phyloP scores from a whole-genome alignment of 2,888 invertebrate genomes.

The Cepaea hortensis region DNA sequence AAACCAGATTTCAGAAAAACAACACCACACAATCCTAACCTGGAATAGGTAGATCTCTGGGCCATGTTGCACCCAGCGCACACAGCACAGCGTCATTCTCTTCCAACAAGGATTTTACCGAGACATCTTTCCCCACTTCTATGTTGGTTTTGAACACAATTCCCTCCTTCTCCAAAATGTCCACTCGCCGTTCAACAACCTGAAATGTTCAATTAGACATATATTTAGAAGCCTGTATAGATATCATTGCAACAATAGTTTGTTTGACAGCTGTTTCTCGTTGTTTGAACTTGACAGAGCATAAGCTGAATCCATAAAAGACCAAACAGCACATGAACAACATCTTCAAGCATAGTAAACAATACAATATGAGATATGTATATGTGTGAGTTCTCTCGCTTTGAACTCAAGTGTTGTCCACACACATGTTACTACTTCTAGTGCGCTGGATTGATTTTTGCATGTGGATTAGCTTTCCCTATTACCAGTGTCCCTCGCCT shows the following conservation, averaged over 20 bases:
- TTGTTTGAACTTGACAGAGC: no score
- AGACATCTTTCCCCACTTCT: conserved; percentile 93
- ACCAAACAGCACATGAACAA: no score
- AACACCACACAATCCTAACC: conserved; percentile 62
- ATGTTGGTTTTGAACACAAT: conserved; percentile 91
- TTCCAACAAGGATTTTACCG: conserved; percentile 81
- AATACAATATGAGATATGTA: no score
- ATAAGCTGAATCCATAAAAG: no score
- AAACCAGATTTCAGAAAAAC: background rate
- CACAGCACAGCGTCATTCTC: conserved; percentile 91
- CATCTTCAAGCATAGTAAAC: no score
- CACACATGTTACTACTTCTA: no score
- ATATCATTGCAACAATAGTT: background rate
- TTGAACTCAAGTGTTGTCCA: no score
- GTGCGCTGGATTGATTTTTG: no score
- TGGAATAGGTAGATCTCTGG: conserved; percentile 85
- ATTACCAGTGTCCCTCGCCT: no score
- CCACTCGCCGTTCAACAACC: conserved; percentile 89
- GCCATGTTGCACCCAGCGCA: conserved; percentile 96
- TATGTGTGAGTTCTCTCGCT: no score
- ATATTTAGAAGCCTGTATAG: background rate
- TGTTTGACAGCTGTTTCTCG: background rate
- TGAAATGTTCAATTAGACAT: conserved; percentile 54
- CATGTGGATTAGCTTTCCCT: no score
- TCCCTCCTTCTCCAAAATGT: conserved; percentile 91